phyloP scores from a whole-genome alignment of 1,140 invertebrate genomes.

The Palaemon carinicauda region DNA sequence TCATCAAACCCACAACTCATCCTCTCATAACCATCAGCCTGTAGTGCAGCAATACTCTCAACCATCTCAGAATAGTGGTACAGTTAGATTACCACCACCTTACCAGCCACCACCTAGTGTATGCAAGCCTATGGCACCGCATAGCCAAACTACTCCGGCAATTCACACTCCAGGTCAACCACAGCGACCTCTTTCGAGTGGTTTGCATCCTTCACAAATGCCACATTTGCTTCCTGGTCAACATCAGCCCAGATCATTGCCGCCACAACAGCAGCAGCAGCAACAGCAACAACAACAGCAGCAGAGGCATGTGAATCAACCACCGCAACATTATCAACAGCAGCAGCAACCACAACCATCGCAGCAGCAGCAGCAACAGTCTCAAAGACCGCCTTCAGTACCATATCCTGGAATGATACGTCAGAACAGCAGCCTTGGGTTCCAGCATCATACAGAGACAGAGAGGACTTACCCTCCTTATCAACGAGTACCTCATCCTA shows the following conservation, averaged over 20 bases:
- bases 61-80: neutral
- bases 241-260: slow-evolving; percentile 21
- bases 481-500: slow-evolving; percentile 52
- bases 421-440: slow-evolving; percentile 56
- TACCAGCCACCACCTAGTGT: slow-evolving; percentile 58
- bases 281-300: slow-evolving; percentile 17
- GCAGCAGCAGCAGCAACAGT: slow-evolving; percentile 14
- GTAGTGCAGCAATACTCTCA: slow-evolving; percentile 26
- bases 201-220: slow-evolving; percentile 47
- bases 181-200: slow-evolving; percentile 18
- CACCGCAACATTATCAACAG: slow-evolving; percentile 1
- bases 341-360: slow-evolving; percentile 10
- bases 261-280: slow-evolving; percentile 17
- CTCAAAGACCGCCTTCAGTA: neutral
- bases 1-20: neutral
- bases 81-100: slow-evolving; percentile 52
- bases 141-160: slow-evolving; percentile 18
- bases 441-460: slow-evolving; percentile 19
- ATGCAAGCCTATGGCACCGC: slow-evolving; percentile 10
- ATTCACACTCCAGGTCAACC: slow-evolving; percentile 1
- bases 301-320: no score
- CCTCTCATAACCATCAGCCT: slow-evolving; percentile 12
- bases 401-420: slow-evolving; percentile 53
- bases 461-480: slow-evolving; percentile 54
- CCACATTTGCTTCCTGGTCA: slow-evolving; percentile 36